phyloP scores from a whole-genome alignment of 1,140 invertebrate genomes.

The Venturia canescens region DNA sequence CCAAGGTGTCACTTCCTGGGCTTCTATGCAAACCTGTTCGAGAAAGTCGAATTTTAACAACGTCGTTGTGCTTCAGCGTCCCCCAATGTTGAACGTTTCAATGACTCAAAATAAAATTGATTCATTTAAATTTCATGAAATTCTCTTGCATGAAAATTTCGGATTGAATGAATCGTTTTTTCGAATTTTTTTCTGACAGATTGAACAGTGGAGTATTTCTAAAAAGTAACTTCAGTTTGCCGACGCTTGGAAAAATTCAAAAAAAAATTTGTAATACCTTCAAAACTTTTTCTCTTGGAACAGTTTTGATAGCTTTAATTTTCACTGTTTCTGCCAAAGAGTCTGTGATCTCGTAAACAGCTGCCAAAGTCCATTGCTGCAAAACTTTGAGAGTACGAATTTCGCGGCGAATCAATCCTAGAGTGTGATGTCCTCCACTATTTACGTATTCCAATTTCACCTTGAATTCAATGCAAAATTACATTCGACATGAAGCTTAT shows the following conservation, averaged over 20 bases:
- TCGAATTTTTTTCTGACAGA: no score
- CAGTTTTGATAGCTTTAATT: constrained; percentile 69
- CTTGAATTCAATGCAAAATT: constrained; percentile 54
- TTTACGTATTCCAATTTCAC: constrained; percentile 72
- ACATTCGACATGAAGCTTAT: constrained; percentile 32
- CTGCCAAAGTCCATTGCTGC: constrained; percentile 72
- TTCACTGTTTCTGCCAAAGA: constrained; percentile 69
- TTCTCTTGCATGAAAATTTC: no score
- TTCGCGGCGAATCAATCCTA: constrained; percentile 66
- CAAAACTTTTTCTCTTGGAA: constrained; percentile 62
- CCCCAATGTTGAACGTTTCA: no score
- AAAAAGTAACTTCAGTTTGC: neutral
- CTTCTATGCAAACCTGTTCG: constrained; percentile 69
- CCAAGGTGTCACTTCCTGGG: constrained; percentile 69
- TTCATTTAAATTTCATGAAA: no score
- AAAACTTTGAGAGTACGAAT: constrained; percentile 63
- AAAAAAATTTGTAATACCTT: constrained; percentile 53
- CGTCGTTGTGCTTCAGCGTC: no score
- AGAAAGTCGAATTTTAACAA: constrained; percentile 39
- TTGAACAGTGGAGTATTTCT: neutral
- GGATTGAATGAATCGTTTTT: no score
- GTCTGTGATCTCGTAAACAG: constrained; percentile 64
- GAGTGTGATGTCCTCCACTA: constrained; percentile 63
- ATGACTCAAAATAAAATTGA: no score
- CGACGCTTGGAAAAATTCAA: neutral